Conservation (phyloP, 2,113 vertebrate genomes). For the Castor canadensis region DNA sequence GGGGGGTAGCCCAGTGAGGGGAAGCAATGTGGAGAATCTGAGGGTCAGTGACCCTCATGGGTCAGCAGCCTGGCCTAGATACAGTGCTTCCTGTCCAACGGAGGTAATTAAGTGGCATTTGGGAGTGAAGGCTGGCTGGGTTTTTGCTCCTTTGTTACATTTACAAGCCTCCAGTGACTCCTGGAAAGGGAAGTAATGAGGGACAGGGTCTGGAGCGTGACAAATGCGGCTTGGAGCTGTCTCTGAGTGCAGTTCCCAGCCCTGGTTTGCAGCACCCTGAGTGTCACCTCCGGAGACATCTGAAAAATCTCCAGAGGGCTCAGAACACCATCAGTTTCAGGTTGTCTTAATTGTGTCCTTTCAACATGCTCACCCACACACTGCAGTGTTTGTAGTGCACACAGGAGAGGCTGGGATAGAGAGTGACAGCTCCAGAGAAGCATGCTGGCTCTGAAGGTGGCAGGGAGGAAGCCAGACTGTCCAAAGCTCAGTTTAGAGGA, state of each 20-base stretch:
- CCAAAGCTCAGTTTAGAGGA: not conserved
- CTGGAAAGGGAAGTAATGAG: constrained; percentile 34
- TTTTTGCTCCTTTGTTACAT: constrained; percentile 40
- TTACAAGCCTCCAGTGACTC: constrained; percentile 27
- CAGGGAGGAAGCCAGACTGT: not conserved
- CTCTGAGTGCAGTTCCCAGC: not conserved
- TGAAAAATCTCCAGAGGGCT: not conserved
- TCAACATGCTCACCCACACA: not conserved
- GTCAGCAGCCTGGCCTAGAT: constrained; percentile 39
- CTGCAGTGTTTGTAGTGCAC: not conserved
- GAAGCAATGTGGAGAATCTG: not conserved
- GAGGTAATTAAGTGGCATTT: constrained; percentile 1
- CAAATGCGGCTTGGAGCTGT: not conserved
- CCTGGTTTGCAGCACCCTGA: not conserved
- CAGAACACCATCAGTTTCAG: not conserved
- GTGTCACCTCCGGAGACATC: not conserved
- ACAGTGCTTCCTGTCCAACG: not conserved
- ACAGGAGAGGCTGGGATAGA: not conserved
- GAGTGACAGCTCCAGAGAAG: not conserved
- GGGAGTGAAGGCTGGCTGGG: constrained; percentile 20
- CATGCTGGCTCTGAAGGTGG: not conserved
- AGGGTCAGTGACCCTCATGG: not conserved
- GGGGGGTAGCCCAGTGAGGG: not conserved
- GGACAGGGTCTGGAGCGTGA: constrained; percentile 26
- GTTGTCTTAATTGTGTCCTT: not conserved